Percentiles rank a stretch among this genome's conserved stretches.
phyloP scores from a whole-genome alignment of 2,113 vertebrate species.

The Macaca nemestrina region DNA sequence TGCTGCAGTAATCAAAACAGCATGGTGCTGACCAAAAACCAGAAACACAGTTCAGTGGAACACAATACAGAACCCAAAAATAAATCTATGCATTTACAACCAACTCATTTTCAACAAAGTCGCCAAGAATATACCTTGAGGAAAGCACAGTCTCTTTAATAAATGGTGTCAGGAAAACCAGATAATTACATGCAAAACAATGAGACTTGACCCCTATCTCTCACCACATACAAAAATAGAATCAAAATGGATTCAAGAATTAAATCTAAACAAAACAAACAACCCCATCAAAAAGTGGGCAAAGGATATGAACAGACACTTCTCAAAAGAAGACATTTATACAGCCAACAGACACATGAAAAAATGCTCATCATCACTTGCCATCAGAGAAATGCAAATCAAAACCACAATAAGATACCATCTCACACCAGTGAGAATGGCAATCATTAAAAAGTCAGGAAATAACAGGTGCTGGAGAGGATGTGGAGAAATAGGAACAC shows the following conservation, averaged over 20 bases:
- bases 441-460: too few species aligned
- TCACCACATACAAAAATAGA: not conserved
- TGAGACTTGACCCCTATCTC: not conserved
- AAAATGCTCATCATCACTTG: too few species aligned
- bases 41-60: not conserved
- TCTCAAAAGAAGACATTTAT: too few species aligned
- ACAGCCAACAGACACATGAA: too few species aligned
- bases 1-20: not conserved
- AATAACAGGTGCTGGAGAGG: too few species aligned
- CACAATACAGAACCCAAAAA: not conserved
- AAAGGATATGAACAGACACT: too few species aligned
- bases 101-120: not conserved
- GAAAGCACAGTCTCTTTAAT: not conserved
- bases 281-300: too few species aligned
- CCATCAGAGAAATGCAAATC: too few species aligned
- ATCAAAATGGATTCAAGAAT: not conserved
- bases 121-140: not conserved
- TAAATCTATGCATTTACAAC: not conserved
- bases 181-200: not conserved
- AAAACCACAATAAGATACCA: too few species aligned
- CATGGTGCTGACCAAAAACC: not conserved
- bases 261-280: not conserved
- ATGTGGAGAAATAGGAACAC: too few species aligned
- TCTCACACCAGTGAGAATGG: too few species aligned
- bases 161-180: not conserved